Conservation (phyloP, 2,888 invertebrate genomes). For the Colostygia pectinataria region DNA sequence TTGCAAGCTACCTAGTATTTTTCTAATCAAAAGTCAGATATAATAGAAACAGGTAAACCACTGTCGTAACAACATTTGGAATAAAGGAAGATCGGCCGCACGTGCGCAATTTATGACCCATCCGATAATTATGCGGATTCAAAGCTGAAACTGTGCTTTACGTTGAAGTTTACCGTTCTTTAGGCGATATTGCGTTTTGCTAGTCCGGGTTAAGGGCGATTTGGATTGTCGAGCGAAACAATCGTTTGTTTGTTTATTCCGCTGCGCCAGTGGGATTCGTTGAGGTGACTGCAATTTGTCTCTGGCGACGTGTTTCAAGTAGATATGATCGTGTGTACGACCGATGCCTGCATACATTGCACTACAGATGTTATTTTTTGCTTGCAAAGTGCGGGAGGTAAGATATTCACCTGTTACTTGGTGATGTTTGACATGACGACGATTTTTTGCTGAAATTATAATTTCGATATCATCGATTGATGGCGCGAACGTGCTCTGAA, state of each 20-base stretch:
- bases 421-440: constrained; percentile 61
- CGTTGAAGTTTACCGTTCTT: constrained; percentile 63
- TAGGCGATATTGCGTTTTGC: constrained; percentile 41
- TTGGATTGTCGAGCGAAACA: constrained; percentile 55
- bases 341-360: constrained; percentile 69
- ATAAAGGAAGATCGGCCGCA: constrained; percentile 47
- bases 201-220: constrained; percentile 52
- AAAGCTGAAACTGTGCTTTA: constrained; percentile 57
- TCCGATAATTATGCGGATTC: constrained; percentile 78
- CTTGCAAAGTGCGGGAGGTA: constrained; percentile 61
- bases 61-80: constrained; percentile 29
- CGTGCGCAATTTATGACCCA: constrained; percentile 69
- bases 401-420: constrained; percentile 70
- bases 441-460: constrained; percentile 74
- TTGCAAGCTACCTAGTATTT: no score
- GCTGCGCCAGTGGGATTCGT: constrained; percentile 52
- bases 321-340: constrained; percentile 77
- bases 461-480: constrained; percentile 59
- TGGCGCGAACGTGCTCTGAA: constrained; percentile 58
- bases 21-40: no score
- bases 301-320: constrained; percentile 70
- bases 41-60: constrained; percentile 12
- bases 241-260: constrained; percentile 60
- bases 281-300: constrained; percentile 80
- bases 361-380: constrained; percentile 73